Evolutionary conservation across 2,888 invertebrate species (phyloP).

Genomic region (Chrysina gloriosa): DNA sequence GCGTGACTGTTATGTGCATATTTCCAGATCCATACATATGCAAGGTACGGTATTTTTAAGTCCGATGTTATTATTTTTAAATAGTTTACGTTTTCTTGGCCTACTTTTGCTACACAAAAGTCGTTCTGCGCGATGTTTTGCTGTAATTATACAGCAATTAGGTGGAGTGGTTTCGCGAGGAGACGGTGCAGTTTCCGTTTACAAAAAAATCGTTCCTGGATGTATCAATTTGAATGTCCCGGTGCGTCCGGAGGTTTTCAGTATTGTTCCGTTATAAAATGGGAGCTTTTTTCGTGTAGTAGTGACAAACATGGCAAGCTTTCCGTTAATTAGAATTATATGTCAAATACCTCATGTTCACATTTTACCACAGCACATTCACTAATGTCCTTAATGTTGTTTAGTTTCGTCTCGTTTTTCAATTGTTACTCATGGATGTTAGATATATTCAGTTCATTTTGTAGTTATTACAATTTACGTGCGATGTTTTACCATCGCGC

Average conservation of each 20-base stretch:
- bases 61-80: slow-evolving; percentile 25
- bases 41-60: slow-evolving; percentile 21
- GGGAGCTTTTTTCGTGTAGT: too few species aligned
- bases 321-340: too few species aligned
- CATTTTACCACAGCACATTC: too few species aligned
- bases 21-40: not conserved
- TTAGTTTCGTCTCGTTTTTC: too few species aligned
- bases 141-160: slow-evolving; percentile 28
- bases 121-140: slow-evolving; percentile 6
- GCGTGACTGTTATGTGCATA: not conserved
- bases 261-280: too few species aligned
- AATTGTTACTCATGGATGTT: not conserved
- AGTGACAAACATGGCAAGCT: too few species aligned
- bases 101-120: slow-evolving; percentile 33
- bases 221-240: not conserved
- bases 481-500: slow-evolving; percentile 17
- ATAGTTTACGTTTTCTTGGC: slow-evolving; percentile 37
- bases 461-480: not conserved
- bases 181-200: slow-evolving; percentile 27
- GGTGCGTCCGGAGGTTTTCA: too few species aligned
- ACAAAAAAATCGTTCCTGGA: slow-evolving; percentile 13
- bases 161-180: slow-evolving; percentile 21
- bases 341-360: too few species aligned
- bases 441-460: not conserved
- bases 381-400: too few species aligned